A percentile compares a stretch with the other conserved stretches of the same genome.
phyloP scores from a whole-genome alignment of 1,140 invertebrate species.

The Scylla paramamosain region DNA sequence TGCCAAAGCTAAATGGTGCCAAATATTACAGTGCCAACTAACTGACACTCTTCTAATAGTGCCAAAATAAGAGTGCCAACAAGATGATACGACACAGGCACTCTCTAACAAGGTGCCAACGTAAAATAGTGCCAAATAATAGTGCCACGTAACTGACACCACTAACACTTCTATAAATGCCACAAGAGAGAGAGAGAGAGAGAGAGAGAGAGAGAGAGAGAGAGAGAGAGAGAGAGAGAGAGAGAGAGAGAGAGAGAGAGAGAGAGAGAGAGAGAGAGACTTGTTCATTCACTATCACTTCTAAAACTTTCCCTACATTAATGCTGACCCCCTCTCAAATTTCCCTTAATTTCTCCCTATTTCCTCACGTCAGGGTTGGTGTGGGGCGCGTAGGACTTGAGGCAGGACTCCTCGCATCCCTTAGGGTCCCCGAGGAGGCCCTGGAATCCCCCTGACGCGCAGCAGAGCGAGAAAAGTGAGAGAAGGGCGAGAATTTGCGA shows the following conservation, averaged over 20 bases:
- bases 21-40: no score
- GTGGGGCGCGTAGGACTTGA: neutral
- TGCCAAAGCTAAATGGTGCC: no score
- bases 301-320: neutral
- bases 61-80: no score
- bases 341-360: neutral
- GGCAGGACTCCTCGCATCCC: neutral
- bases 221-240: neutral
- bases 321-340: neutral
- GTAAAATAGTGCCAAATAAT: no score
- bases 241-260: neutral
- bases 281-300: neutral
- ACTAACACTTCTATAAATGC: no score
- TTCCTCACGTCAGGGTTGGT: neutral
- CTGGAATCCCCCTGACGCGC: neutral
- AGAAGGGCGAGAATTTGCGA: neutral
- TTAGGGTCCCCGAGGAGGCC: neutral
- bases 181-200: no score
- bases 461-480: neutral
- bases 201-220: neutral
- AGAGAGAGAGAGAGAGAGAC: neutral
- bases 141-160: no score
- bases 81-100: no score
- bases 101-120: no score
- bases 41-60: no score